A percentile compares a stretch with the other conserved stretches of the same genome.
These are phyloP conservation scores for Heliconius ethilla DNA, from an alignment of 2,888 invertebrate genomes.

Conservation along the genomic window DNA sequence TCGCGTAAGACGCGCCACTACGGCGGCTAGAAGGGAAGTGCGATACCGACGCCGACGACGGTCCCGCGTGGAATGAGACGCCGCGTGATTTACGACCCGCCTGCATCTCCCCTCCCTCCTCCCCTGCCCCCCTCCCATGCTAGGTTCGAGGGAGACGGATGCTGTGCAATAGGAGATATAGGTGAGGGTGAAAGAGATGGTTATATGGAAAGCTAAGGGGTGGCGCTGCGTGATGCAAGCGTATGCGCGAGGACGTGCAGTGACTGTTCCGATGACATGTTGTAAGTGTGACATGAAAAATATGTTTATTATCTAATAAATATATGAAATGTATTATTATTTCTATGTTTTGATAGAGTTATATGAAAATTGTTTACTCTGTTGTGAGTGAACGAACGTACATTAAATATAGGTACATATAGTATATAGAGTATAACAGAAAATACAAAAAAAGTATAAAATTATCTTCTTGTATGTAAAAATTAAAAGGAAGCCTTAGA, in stretches of 20 bases:
- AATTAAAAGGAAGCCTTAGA: too few relatives aligned
- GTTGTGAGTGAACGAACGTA: neutral
- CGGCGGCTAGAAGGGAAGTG: slow-evolving; percentile 78
- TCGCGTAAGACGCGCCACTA: slow-evolving; percentile 79
- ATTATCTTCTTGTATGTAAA: neutral
- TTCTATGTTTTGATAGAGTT: neutral
- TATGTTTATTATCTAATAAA: slow-evolving; percentile 27
- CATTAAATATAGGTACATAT: too few relatives aligned
- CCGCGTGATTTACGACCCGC: slow-evolving; percentile 82
- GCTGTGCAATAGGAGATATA: slow-evolving; percentile 47
- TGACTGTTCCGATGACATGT: slow-evolving; percentile 79
- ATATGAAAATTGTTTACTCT: slow-evolving; percentile 41
- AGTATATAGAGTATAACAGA: neutral
- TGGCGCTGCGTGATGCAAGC: slow-evolving; percentile 82
- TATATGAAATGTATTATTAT: slow-evolving; percentile 36
- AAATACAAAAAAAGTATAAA: neutral
- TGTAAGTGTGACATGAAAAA: slow-evolving; percentile 29
- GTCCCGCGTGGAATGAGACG: slow-evolving; percentile 82
- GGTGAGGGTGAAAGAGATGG: slow-evolving; percentile 63
- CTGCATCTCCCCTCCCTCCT: slow-evolving; percentile 79
- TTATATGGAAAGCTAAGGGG: slow-evolving; percentile 70
- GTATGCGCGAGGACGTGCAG: slow-evolving; percentile 81
- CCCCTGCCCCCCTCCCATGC: slow-evolving; percentile 47
- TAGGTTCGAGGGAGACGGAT: slow-evolving; percentile 64
- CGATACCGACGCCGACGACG: slow-evolving; percentile 78